Base-by-base conservation (phyloP, 2,888 invertebrate genomes). In the Carcina quercana region DNA sequence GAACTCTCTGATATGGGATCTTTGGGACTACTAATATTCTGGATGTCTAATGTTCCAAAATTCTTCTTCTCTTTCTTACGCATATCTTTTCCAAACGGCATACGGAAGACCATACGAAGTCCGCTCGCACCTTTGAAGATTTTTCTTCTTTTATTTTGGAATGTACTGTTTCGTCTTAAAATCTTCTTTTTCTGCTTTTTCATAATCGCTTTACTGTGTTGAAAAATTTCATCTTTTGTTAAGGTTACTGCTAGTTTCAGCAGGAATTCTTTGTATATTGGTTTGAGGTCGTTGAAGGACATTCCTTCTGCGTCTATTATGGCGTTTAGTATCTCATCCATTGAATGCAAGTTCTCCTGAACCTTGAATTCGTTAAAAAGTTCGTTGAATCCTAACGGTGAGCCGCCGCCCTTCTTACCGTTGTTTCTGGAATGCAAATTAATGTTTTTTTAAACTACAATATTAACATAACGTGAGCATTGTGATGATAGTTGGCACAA, bases 231-330 rank as follows among this genome's bases (percentile, higher is more conserved):
- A 58, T 96, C 95, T 75, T 95, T 94, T n/a, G 95, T 95, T 37
- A 96, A 74, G 0, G 95, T 95, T 0, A 95, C 90, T 2, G 95
- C 94, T 42, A 96, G 75, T 72, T 95, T 95, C 20, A 95, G 72
- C 28, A 96, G 80, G 60, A 96, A 94, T 73, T 95, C 95, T 67
- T 95, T 94, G 65, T 96, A 95, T 41, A 95, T 92, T 25, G 95
- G 95, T 67, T 95, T 95, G 38, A 96, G 85, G 59, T 95, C 95
- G 76, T 95, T 95, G 70, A 95, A 95, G 33, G 94, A 94, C 95
- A 95, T 95, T 37, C 95, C 95, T 66, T 95, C 94, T 19, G 94
- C 91, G 70, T 95, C 93, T 52, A 96, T 94, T 61, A 96, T 95
- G 58, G 93, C 92, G 55, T 91, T 92, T 29, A 96, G 85, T 52